Evolutionary conservation across 1,140 invertebrate genomes (phyloP).

Genomic region (Anadara kagoshimensis): DNA sequence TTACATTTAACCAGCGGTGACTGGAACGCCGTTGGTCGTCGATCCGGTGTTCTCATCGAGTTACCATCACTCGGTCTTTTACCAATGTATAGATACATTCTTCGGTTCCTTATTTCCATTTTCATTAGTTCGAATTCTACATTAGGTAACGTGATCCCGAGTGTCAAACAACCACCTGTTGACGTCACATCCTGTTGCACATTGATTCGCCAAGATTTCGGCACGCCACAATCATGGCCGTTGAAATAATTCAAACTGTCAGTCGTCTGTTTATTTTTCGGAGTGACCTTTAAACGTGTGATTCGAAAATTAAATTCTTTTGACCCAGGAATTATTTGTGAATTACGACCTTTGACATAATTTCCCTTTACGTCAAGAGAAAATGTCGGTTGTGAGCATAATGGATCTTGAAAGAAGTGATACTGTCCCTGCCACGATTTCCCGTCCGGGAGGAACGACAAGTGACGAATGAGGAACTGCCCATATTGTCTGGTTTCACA

Average conservation of each 20-base stretch:
- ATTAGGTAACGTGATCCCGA: constrained; percentile 10
- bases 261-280: constrained; percentile 1
- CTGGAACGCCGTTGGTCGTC: constrained; percentile 11
- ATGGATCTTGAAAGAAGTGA: constrained; percentile 14
- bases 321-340: constrained; percentile 10
- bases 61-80: constrained; percentile 9
- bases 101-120: neutral
- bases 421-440: constrained; percentile 14
- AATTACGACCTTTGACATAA: constrained; percentile 9
- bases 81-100: neutral
- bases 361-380: constrained; percentile 4
- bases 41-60: neutral
- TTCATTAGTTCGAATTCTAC: constrained; percentile 19
- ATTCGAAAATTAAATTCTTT: constrained; percentile 7
- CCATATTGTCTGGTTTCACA: constrained; percentile 18
- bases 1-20: neutral
- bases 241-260: constrained; percentile 4
- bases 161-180: constrained; percentile 12
- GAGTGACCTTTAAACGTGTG: constrained; percentile 2
- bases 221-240: neutral
- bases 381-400: neutral
- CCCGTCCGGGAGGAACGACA: constrained; percentile 6
- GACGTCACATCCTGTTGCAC: neutral
- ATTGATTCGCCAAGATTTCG: neutral
- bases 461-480: constrained; percentile 15